phyloP scores from a whole-genome alignment of 2,797 vertebrate species.

The Brotogeris chrysoptera region DNA sequence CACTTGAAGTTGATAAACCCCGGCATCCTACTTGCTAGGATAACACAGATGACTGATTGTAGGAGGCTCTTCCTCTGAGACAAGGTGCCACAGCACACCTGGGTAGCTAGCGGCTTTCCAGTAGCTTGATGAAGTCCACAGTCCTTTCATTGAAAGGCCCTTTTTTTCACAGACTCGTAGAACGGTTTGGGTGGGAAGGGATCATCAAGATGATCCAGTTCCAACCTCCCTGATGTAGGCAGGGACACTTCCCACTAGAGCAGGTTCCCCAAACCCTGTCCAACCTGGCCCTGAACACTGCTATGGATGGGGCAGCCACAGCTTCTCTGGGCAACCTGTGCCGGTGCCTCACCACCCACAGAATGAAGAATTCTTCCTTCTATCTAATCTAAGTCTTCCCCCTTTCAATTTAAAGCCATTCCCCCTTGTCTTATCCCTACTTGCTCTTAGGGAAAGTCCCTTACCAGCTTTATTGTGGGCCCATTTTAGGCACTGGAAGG shows the following conservation, averaged over 20 bases:
- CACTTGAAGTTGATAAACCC: not conserved
- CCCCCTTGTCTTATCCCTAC: not conserved
- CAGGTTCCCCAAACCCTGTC: not conserved
- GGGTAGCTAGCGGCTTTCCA: not conserved
- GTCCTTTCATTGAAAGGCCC: not conserved
- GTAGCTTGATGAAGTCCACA: not conserved
- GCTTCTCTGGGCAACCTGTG: not conserved
- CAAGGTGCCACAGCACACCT: not conserved
- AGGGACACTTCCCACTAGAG: not conserved
- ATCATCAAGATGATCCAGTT: not conserved
- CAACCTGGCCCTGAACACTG: not conserved
- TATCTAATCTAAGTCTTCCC: not conserved
- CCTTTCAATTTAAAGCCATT: not conserved
- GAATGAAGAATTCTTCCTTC: not conserved
- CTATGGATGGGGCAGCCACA: not conserved
- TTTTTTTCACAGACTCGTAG: not conserved
- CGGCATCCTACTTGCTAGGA: not conserved
- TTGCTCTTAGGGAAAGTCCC: not conserved
- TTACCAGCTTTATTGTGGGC: not conserved
- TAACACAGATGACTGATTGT: not conserved
- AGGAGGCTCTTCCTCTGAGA: not conserved
- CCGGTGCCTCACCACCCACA: not conserved
- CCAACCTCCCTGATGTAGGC: not conserved
- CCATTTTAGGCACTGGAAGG: not conserved
- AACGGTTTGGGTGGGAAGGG: not conserved